Evolutionary conservation across 37 sponge, comb jelly and placozoan species (phyloP).

Genomic region (Geodia barretti): DNA sequence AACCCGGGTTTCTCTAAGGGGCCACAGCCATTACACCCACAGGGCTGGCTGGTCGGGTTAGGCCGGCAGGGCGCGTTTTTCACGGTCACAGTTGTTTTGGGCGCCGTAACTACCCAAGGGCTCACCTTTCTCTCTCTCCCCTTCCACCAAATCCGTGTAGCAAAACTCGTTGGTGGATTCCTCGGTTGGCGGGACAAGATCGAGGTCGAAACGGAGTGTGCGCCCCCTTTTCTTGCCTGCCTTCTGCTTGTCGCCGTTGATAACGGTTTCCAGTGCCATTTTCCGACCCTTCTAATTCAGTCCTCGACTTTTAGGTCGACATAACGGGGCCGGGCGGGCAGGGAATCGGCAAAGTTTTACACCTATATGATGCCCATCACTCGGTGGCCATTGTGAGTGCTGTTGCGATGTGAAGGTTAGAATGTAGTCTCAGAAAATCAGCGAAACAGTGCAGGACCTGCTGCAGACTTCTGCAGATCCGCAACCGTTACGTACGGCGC

Average conservation of each 20-base stretch:
- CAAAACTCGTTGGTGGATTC: constrained; percentile 72
- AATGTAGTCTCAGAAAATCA: constrained; percentile 29
- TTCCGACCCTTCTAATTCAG: neutral
- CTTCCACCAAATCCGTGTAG: constrained; percentile 44
- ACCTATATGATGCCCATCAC: constrained; percentile 24
- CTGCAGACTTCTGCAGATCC: neutral
- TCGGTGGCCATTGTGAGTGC: constrained; percentile 12
- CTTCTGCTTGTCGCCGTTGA: constrained; percentile 57
- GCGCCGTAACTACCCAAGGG: too few species aligned
- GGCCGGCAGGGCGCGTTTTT: neutral
- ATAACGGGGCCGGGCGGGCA: neutral
- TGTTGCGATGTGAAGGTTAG: constrained; percentile 18
- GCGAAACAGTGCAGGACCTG: constrained; percentile 17
- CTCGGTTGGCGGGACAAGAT: constrained; percentile 51
- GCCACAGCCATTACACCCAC: neutral
- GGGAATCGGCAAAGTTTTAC: constrained; percentile 8
- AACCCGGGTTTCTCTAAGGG: neutral
- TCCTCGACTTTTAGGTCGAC: neutral
- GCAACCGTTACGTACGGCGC: neutral
- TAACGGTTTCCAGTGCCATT: constrained; percentile 36
- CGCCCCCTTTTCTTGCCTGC: neutral
- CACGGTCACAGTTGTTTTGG: neutral
- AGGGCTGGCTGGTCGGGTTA: neutral
- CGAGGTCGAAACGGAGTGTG: constrained; percentile 57
- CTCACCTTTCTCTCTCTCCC: neutral